Evolutionary conservation across 2,797 vertebrate genomes (phyloP).

Genomic region (Alca torda): DNA sequence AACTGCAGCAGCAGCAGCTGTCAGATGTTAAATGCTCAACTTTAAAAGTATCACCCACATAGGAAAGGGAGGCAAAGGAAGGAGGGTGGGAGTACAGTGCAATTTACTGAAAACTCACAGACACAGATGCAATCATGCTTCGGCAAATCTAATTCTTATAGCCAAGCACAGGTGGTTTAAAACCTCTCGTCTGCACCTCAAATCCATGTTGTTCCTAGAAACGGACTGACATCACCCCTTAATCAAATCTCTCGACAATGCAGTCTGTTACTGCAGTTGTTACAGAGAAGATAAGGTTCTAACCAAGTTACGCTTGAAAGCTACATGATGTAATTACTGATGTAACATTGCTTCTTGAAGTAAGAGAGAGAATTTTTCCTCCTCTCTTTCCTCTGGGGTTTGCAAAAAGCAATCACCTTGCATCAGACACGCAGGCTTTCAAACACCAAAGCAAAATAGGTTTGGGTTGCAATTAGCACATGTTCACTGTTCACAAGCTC

Average conservation of each 20-base stretch:
- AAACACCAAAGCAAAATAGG: not conserved
- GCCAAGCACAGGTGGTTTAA: not conserved
- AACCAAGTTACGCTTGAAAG: conserved; percentile 58
- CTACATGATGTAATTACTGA: conserved; percentile 41
- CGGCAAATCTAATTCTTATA: not conserved
- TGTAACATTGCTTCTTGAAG: not conserved
- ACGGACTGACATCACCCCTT: conserved; percentile 22
- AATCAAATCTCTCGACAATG: conserved; percentile 13
- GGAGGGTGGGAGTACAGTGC: not conserved
- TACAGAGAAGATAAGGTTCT: conserved; percentile 10
- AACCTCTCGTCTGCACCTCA: not conserved
- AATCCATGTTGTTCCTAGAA: not conserved
- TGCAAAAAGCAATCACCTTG: not conserved
- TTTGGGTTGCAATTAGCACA: not conserved
- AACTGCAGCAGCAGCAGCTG: not conserved
- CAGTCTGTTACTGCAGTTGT: conserved; percentile 1
- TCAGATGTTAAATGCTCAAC: not conserved
- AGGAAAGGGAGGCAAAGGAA: not conserved
- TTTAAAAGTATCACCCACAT: not conserved
- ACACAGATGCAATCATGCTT: not conserved
- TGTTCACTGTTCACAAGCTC: not conserved
- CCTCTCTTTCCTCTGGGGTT: not conserved
- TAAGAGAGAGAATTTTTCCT: not conserved
- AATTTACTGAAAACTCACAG: not conserved
- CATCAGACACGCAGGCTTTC: not conserved